These are phyloP conservation scores for Crax fasciolata DNA, from an alignment of 2,797 vertebrate species.

Conservation along the genomic window DNA sequence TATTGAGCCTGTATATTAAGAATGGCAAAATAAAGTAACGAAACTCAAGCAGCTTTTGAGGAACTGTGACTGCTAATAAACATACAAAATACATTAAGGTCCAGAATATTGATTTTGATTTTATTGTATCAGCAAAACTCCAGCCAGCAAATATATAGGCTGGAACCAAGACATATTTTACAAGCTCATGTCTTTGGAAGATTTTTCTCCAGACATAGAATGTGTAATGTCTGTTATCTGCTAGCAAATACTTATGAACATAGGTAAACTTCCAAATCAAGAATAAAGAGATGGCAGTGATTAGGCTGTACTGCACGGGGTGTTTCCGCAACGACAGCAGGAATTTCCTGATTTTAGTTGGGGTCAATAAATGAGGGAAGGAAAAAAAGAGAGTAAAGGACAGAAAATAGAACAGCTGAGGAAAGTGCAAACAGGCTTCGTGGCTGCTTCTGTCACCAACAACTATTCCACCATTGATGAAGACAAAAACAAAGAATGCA, in stretches of 20 bases:
- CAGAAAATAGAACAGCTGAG: constrained; percentile 96
- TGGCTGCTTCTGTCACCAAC: constrained; percentile 93
- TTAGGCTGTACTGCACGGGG: constrained; percentile 82
- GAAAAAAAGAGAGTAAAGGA: constrained; percentile 92
- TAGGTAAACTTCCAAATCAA: constrained; percentile 95
- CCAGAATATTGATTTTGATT: constrained; percentile 92
- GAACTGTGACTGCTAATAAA: constrained; percentile 87
- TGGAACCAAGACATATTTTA: constrained; percentile 90
- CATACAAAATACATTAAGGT: constrained; percentile 89
- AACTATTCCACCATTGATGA: constrained; percentile 91
- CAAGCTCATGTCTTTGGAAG: constrained; percentile 88
- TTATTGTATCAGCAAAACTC: constrained; percentile 91
- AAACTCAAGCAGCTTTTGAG: constrained; percentile 96
- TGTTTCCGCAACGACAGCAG: constrained; percentile 84
- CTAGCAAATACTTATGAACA: constrained; percentile 93
- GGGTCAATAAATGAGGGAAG: constrained; percentile 86
- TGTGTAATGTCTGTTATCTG: constrained; percentile 95
- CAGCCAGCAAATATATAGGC: constrained; percentile 92
- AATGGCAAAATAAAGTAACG: constrained; percentile 97
- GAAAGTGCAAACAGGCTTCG: constrained; percentile 92
- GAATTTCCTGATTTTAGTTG: constrained; percentile 85
- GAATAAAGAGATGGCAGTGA: constrained; percentile 80
- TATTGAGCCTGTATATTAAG: constrained; percentile 93
- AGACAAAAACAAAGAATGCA: constrained; percentile 87
- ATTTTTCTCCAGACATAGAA: constrained; percentile 96